These are phyloP conservation scores for Eulacestoma nigropectus DNA, from an alignment of 2,113 vertebrate genomes.

Conservation along the genomic window DNA sequence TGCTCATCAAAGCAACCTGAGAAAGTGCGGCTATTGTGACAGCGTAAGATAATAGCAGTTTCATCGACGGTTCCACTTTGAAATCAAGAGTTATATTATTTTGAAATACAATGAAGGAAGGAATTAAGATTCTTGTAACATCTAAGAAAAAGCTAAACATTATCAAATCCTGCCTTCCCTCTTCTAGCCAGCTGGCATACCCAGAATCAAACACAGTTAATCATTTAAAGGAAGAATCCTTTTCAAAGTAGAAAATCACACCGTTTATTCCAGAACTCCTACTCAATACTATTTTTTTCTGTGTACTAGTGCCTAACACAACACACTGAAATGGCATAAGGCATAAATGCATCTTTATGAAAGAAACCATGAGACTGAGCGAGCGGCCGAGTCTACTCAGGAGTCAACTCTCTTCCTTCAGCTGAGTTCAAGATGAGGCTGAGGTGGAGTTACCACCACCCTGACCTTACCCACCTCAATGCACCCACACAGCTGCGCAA, in stretches of 20 bases:
- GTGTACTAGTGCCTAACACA: conserved; percentile 62
- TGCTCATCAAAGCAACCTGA: conserved; percentile 47
- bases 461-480: not conserved
- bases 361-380: conserved; percentile 48
- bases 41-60: conserved; percentile 39
- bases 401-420: not conserved
- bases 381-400: conserved; percentile 24
- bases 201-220: conserved; percentile 60
- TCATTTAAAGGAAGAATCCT: conserved; percentile 71
- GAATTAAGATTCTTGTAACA: conserved; percentile 47
- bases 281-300: conserved; percentile 58
- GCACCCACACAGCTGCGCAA: not conserved
- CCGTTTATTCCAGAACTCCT: conserved; percentile 65
- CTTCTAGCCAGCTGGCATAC: conserved; percentile 59
- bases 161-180: conserved; percentile 61
- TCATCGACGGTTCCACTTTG: conserved; percentile 33
- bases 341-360: conserved; percentile 57
- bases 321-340: conserved; percentile 64
- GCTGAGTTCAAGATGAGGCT: not conserved
- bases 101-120: conserved; percentile 40
- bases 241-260: conserved; percentile 71
- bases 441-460: not conserved
- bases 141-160: conserved; percentile 48
- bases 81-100: conserved; percentile 59
- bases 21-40: conserved; percentile 48